phyloP scores from a whole-genome alignment of 2,888 invertebrate genomes.

The Sphecodes monilicornis region DNA sequence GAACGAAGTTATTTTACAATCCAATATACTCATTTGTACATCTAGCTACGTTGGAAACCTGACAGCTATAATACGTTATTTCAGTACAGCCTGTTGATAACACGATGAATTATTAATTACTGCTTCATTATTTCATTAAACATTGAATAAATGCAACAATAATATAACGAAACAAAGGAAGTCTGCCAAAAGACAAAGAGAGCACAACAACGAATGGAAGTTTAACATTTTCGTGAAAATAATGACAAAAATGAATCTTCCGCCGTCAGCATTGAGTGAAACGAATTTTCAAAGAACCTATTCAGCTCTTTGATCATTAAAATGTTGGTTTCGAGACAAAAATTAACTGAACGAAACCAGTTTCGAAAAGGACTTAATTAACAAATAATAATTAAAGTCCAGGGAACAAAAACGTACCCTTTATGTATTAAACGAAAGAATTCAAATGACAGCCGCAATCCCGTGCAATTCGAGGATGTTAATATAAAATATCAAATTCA shows the following conservation, averaged over 20 bases:
- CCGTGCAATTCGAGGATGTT: background rate
- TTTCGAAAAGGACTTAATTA: background rate
- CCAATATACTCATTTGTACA: accelerated
- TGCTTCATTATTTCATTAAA: background rate
- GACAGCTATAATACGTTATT: background rate
- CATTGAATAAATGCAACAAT: background rate
- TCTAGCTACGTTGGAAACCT: background rate
- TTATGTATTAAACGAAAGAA: background rate
- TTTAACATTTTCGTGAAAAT: background rate
- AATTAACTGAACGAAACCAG: background rate
- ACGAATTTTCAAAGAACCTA: background rate
- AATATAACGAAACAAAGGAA: background rate
- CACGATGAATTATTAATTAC: background rate
- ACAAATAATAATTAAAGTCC: background rate
- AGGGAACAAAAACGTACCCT: background rate
- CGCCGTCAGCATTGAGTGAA: background rate
- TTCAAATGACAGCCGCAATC: background rate
- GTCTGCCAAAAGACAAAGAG: background rate
- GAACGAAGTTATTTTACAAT: background rate
- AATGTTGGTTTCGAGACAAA: background rate
- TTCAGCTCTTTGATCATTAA: background rate
- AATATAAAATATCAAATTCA: background rate
- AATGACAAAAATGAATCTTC: background rate
- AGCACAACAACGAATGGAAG: background rate
- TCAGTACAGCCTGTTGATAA: background rate